Evolutionary conservation across 2,888 invertebrate species (phyloP).

Genomic region (Tigriopus californicus): DNA sequence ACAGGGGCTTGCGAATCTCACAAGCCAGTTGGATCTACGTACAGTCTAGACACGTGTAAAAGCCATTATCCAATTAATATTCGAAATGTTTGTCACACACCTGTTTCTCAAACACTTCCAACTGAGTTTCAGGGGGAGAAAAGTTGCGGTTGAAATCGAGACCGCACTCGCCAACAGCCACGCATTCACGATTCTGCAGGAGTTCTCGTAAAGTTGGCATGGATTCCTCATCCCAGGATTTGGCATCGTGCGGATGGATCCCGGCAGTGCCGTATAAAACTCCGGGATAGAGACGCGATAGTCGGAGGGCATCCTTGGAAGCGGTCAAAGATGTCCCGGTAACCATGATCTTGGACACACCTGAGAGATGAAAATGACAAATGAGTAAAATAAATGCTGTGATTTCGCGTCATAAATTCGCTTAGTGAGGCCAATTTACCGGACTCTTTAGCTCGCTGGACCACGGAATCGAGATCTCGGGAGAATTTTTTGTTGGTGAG

Average conservation of each 20-base stretch:
- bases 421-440: neutral
- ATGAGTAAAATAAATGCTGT: constrained; percentile 15
- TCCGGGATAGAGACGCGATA: constrained; percentile 74
- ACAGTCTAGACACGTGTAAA: constrained; percentile 2
- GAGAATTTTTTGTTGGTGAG: constrained; percentile 80
- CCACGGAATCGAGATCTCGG: constrained; percentile 73
- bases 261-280: constrained; percentile 78
- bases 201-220: constrained; percentile 40
- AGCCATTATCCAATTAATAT: constrained; percentile 3
- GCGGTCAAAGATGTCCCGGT: constrained; percentile 72
- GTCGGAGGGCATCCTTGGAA: constrained; percentile 70
- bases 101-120: constrained; percentile 59
- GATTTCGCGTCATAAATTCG: neutral
- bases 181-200: constrained; percentile 66
- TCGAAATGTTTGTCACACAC: constrained; percentile 19
- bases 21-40: constrained; percentile 59
- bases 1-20: constrained; percentile 62
- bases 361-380: constrained; percentile 30
- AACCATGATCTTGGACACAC: constrained; percentile 84
- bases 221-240: constrained; percentile 50
- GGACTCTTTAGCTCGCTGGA: constrained; percentile 40
- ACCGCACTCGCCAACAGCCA: constrained; percentile 83
- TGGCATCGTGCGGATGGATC: constrained; percentile 83
- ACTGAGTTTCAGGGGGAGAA: constrained; percentile 69
- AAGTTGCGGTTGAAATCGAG: constrained; percentile 85